Conservation (phyloP, 2,888 invertebrate genomes). For the Dicyrtomina minuta region DNA sequence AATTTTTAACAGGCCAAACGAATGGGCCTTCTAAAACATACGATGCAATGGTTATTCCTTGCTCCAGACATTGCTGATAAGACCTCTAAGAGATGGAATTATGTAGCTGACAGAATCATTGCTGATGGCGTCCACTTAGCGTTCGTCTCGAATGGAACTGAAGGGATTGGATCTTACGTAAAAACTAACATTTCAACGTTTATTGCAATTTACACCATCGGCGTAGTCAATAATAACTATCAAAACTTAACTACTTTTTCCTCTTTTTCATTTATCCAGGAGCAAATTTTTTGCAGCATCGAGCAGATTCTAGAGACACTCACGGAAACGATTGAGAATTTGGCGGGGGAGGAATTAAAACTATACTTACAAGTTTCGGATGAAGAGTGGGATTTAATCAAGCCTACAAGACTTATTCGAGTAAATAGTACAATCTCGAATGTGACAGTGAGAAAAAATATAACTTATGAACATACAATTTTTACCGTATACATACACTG, state of each 20-base stretch:
- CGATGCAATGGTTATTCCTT: slow-evolving; percentile 80
- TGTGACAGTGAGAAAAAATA: slow-evolving; percentile 63
- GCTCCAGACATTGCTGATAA: slow-evolving; percentile 63
- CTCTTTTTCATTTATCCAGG: slow-evolving; percentile 57
- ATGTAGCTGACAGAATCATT: slow-evolving; percentile 57
- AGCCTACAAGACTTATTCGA: slow-evolving; percentile 69
- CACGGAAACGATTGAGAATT: slow-evolving; percentile 68
- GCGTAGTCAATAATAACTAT: no score
- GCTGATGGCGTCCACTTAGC: slow-evolving; percentile 79
- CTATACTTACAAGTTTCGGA: slow-evolving; percentile 74
- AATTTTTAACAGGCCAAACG: slow-evolving; percentile 62
- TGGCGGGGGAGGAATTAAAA: slow-evolving; percentile 70
- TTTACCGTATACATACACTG: no score
- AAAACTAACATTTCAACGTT: background rate
- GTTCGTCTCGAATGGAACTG: slow-evolving; percentile 67
- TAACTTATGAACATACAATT: no score
- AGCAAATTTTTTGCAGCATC: slow-evolving; percentile 69
- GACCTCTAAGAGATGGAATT: slow-evolving; percentile 45
- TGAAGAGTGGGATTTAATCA: slow-evolving; percentile 81
- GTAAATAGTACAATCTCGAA: slow-evolving; percentile 66
- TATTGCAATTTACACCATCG: no score
- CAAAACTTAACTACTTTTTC: slow-evolving; percentile 2
- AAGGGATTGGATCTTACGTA: slow-evolving; percentile 28
- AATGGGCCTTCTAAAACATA: slow-evolving; percentile 68
- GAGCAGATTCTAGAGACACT: slow-evolving; percentile 69